phyloP scores from a whole-genome alignment of 2,797 vertebrate genomes.

The Tragopan temminckii region DNA sequence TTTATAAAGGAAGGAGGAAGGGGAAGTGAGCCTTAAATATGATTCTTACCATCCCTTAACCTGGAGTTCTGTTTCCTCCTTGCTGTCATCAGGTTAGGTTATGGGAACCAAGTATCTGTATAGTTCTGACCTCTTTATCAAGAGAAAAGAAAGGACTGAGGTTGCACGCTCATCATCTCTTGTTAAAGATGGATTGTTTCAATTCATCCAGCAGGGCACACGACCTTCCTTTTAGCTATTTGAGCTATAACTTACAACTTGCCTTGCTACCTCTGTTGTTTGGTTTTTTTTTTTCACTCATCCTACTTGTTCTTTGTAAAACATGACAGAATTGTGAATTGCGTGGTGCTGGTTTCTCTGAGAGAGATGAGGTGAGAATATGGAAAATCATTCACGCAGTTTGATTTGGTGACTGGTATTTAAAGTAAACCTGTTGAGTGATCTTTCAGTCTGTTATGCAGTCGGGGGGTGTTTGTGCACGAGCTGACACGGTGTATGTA shows the following conservation, averaged over 20 bases:
- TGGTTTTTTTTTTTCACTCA: background rate
- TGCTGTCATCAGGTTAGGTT: background rate
- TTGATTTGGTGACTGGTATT: background rate
- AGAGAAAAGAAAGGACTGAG: background rate
- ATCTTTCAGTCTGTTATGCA: background rate
- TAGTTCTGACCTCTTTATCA: background rate
- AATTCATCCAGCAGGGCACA: background rate
- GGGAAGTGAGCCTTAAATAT: background rate
- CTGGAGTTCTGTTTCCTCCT: background rate
- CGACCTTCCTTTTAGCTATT: background rate
- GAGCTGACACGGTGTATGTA: rapidly evolving
- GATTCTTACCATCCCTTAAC: background rate
- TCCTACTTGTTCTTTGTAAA: background rate
- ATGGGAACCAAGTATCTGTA: rapidly evolving
- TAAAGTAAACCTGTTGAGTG: background rate
- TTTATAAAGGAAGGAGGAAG: background rate
- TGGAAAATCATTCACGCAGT: background rate
- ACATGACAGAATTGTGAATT: background rate
- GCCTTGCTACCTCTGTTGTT: background rate
- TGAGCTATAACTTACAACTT: background rate
- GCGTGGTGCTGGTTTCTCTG: background rate
- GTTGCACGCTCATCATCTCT: rapidly evolving
- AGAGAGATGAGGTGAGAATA: background rate
- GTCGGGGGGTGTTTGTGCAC: background rate
- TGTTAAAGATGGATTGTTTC: background rate